Evolutionary conservation across 2,797 vertebrate species (phyloP), one percentile per base, ranked within the genome.

Genomic region (Microctenopoma stevenorrisi): DNA sequence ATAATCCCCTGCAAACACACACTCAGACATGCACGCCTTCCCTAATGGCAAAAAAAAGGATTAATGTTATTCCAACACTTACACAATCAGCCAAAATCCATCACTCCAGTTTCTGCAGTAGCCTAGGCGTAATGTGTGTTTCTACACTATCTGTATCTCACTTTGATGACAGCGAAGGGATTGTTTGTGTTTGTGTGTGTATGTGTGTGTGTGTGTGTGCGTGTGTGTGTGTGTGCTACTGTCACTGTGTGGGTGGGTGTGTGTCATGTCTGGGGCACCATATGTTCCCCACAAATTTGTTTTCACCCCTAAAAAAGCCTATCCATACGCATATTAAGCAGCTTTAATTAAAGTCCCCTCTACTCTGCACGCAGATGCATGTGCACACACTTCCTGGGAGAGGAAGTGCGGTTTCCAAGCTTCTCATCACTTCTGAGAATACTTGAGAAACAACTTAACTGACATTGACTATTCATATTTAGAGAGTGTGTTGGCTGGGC

Each of bases 251-350:
- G 81, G n/a, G 83, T 67, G 79, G n/a, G 83, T 67, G 79, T 76
- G 67, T 87, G 81, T 88, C 82, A 76, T 89, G 92, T 92, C 88
- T 91, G 85, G 86, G 90, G 79, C 83, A 81, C 93, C 94, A 94
- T 94, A 93, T 94, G 93, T 88, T 93, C 78, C 76, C 77, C 78
- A 86, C 84, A 89, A 91, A 91, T 92, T 90, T 91, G 88, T 92
- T 93, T 93, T 88, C 91, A 90, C 88, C 91, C 86, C 85, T 78
- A 75, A 92, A 92, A 92, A 87, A 89, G 72, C 79, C 70, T 56
- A 86, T 86, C 85, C 83, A 79, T 84, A 82, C 81, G 89, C 89
- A 92, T 91, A 91, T 93, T 89, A 90, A 91, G 86, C 83, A 87
- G 85, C 74, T 91, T 91, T 92, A 93, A 94, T 93, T 88, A 93